phyloP scores from a whole-genome alignment of 2,797 vertebrate species.

The Pseudochirops corinnae region DNA sequence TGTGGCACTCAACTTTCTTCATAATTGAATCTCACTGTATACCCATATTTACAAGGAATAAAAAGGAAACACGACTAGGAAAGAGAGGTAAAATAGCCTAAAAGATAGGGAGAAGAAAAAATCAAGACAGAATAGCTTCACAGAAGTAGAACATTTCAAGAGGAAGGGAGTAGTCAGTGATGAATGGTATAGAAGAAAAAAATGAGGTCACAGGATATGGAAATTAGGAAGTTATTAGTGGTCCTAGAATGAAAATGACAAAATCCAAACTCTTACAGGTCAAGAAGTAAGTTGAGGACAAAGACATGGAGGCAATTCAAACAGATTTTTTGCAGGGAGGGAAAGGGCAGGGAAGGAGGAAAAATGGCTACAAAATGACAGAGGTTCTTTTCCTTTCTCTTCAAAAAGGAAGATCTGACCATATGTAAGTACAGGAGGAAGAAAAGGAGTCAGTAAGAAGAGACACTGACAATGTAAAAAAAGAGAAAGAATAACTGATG shows the following conservation, averaged over 20 bases:
- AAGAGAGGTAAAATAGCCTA: not conserved
- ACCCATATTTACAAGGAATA: not conserved
- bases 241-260: not conserved
- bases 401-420: not conserved
- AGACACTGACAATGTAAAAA: not conserved
- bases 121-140: not conserved
- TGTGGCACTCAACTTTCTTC: not conserved
- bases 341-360: not conserved
- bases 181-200: not conserved
- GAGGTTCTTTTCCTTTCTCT: not conserved
- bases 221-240: not conserved
- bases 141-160: not conserved
- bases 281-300: not conserved
- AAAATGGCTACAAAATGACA: not conserved
- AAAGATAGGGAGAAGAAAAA: not conserved
- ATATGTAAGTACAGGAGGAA: not conserved
- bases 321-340: not conserved
- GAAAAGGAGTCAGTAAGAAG: not conserved
- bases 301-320: not conserved
- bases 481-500: not conserved
- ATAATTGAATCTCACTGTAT: not conserved
- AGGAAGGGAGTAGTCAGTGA: not conserved
- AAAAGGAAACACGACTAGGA: not conserved
- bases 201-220: not conserved
- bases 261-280: not conserved